Conservation (phyloP, 1,140 invertebrate genomes). For the Philaenus spumarius region DNA sequence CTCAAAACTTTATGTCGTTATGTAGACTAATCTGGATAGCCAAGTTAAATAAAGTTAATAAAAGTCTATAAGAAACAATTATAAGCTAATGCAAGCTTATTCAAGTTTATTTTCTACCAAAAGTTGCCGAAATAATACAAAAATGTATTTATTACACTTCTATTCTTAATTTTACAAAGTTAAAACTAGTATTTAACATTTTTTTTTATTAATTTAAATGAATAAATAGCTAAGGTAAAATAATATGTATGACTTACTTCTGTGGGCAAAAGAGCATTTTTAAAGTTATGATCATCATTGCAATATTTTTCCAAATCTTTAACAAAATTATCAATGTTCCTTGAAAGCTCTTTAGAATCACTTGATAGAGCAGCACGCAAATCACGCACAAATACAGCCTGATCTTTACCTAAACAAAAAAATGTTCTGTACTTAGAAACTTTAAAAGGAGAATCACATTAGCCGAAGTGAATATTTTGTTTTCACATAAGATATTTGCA, state of each 20-base stretch:
- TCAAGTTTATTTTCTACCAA: neutral
- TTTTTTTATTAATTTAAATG: neutral
- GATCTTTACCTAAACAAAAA: constrained; percentile 14
- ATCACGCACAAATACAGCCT: constrained; percentile 9
- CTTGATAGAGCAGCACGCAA: neutral
- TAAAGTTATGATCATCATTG: constrained; percentile 1
- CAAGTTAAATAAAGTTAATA: too few species aligned
- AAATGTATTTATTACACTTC: neutral
- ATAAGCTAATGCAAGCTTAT: neutral
- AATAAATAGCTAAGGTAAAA: neutral
- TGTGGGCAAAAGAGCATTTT: constrained; percentile 6
- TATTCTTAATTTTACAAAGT: neutral
- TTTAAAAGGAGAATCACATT: too few species aligned
- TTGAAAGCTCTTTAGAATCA: neutral
- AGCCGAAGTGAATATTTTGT: too few species aligned
- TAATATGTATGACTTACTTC: constrained; percentile 6
- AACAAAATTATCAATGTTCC: constrained; percentile 9
- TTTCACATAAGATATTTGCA: too few species aligned
- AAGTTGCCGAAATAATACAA: neutral
- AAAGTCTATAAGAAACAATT: neutral
- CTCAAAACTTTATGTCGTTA: too few species aligned
- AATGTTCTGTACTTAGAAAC: too few species aligned
- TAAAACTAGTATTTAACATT: neutral
- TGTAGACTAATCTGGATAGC: too few species aligned
- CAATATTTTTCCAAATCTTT: constrained; percentile 17